These are phyloP conservation scores for Oscheius sp. DNA, from an alignment of 2,888 invertebrate genomes.

Conservation along the genomic window DNA sequence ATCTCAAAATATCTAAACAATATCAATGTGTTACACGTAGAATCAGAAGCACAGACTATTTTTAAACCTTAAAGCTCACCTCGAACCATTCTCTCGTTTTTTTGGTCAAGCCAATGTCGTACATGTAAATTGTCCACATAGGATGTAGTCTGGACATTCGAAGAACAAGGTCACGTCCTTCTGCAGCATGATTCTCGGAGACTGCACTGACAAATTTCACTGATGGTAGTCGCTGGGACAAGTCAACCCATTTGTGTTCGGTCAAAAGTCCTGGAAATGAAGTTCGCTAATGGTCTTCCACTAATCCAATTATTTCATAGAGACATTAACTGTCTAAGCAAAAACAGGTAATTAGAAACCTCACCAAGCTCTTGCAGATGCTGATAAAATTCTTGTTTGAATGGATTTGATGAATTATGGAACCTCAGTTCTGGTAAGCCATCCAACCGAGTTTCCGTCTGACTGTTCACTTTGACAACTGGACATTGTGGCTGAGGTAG, in stretches of 20 bases:
- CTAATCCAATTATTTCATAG: too few species aligned
- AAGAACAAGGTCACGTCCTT: background rate
- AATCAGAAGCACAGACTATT: too few species aligned
- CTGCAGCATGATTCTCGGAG: constrained; percentile 16
- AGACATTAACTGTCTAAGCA: too few species aligned
- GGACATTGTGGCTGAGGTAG: background rate
- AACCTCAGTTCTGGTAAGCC: background rate
- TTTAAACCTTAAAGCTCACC: background rate
- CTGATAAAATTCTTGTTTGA: constrained; percentile 3
- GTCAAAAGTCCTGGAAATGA: background rate
- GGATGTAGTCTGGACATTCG: background rate
- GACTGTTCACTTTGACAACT: background rate
- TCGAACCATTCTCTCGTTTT: background rate
- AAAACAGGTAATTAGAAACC: background rate
- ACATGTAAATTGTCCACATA: background rate
- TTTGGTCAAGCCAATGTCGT: constrained; percentile 26
- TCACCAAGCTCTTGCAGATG: background rate
- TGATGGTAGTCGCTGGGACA: constrained; percentile 4
- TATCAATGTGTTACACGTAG: too few species aligned
- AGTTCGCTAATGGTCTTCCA: too few species aligned
- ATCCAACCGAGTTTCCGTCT: background rate
- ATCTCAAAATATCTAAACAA: too few species aligned
- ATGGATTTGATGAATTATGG: background rate
- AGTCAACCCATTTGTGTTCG: background rate
- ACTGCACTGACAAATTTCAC: background rate